These are phyloP conservation scores for Eptesicus fuscus DNA, from an alignment of 2,113 vertebrate genomes.

Conservation along the genomic window DNA sequence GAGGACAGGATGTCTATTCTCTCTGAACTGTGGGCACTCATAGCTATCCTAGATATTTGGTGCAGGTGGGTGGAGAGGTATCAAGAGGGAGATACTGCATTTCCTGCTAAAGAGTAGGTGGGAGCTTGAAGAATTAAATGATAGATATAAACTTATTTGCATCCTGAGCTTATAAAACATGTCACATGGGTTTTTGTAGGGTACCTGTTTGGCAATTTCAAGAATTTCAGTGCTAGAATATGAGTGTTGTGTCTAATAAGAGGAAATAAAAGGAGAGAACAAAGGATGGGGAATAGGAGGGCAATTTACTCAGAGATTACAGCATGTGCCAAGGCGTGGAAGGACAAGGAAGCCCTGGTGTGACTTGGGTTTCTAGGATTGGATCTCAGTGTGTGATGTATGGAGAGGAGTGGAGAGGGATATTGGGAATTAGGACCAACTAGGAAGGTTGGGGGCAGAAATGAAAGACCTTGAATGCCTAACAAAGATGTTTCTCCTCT, in stretches of 20 bases:
- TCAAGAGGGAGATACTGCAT: not conserved
- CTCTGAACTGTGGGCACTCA: not conserved
- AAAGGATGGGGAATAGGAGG: not conserved
- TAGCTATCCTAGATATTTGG: not conserved
- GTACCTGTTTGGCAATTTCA: not conserved
- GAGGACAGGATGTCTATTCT: not conserved
- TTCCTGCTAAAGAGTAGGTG: not conserved
- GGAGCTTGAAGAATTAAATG: not conserved
- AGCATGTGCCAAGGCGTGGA: not conserved
- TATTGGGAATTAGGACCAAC: not conserved
- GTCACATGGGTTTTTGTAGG: not conserved
- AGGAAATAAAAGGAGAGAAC: not conserved
- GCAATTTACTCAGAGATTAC: not conserved
- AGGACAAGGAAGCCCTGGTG: not conserved
- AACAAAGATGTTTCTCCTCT: not conserved
- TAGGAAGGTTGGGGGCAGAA: not conserved
- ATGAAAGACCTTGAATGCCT: not conserved
- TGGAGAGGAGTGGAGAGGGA: not conserved
- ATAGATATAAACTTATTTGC: not conserved
- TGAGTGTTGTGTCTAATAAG: not conserved
- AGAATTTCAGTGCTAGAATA: not conserved
- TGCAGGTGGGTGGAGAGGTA: not conserved
- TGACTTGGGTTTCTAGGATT: not conserved
- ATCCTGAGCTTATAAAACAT: not conserved
- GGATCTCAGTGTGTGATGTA: not conserved